Conservation (phyloP, 2,113 vertebrate species). For the Megaleporinus macrocephalus region DNA sequence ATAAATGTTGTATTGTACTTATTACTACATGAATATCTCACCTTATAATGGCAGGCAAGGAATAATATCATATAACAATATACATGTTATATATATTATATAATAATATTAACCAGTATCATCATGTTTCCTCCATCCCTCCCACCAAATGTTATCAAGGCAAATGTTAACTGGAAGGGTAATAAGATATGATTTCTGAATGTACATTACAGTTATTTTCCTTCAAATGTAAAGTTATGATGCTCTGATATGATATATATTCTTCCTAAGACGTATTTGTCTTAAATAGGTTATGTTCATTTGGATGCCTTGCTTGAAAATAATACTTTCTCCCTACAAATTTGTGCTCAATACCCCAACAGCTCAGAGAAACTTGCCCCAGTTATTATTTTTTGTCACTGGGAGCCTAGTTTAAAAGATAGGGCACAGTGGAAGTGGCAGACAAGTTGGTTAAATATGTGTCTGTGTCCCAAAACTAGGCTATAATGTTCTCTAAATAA, state of each 20-base stretch:
- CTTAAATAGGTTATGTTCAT: not conserved
- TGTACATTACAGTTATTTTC: too few relatives aligned
- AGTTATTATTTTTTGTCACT: slow-evolving; percentile 35
- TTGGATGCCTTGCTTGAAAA: not conserved
- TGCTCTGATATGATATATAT: not conserved
- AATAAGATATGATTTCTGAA: too few relatives aligned
- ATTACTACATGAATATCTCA: too few relatives aligned
- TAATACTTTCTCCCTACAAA: not conserved
- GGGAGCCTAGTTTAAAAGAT: slow-evolving; percentile 15
- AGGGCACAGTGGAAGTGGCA: slow-evolving; percentile 49
- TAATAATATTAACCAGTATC: too few relatives aligned
- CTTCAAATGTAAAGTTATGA: too few relatives aligned
- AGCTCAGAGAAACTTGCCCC: slow-evolving; percentile 39
- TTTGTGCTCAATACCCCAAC: not conserved
- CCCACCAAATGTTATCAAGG: too few relatives aligned
- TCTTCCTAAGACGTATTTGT: not conserved
- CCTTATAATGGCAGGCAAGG: too few relatives aligned
- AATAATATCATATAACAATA: too few relatives aligned
- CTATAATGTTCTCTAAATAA: slow-evolving; percentile 70
- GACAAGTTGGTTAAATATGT: slow-evolving; percentile 60
- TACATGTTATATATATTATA: too few relatives aligned
- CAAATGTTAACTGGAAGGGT: too few relatives aligned
- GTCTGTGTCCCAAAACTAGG: slow-evolving; percentile 63
- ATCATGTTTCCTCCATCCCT: too few relatives aligned
- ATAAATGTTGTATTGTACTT: too few relatives aligned